These are phyloP conservation scores for Anoplopoma fimbria DNA, from an alignment of 2,113 vertebrate species.

Conservation along the genomic window DNA sequence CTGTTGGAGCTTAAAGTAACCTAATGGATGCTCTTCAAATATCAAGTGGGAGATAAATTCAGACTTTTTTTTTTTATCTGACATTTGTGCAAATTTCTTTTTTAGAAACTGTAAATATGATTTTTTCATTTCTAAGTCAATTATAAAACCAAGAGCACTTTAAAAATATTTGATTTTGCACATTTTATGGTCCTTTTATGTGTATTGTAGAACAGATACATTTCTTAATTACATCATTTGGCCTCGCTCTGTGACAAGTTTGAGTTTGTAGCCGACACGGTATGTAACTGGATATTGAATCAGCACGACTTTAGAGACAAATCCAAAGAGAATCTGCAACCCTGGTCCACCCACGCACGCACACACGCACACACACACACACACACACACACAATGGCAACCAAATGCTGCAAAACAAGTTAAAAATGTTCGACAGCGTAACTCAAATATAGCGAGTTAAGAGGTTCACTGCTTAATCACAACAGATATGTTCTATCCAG, in stretches of 20 bases:
- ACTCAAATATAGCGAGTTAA: constrained; percentile 78
- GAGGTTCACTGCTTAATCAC: constrained; percentile 84
- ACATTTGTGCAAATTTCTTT: background rate
- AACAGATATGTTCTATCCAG: constrained; percentile 75
- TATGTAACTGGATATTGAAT: no score
- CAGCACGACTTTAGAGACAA: no score
- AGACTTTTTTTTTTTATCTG: background rate
- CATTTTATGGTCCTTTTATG: constrained; percentile 5
- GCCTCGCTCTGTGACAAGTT: background rate
- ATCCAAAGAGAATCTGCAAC: no score
- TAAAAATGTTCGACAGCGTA: constrained; percentile 61
- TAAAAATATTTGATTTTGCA: constrained; percentile 3
- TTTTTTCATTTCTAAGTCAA: background rate
- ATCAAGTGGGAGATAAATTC: constrained; percentile 16
- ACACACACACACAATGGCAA: background rate
- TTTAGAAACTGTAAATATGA: background rate
- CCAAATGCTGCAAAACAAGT: constrained; percentile 34
- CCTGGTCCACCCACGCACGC: no score
- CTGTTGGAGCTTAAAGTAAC: background rate
- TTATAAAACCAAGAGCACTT: constrained; percentile 14
- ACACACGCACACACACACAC: no score
- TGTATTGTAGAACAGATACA: constrained; percentile 43
- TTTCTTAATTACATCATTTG: constrained; percentile 15
- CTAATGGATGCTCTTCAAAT: background rate
- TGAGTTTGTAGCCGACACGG: background rate